phyloP scores from a whole-genome alignment of 2,797 vertebrate genomes.

The Diplodus sargus region DNA sequence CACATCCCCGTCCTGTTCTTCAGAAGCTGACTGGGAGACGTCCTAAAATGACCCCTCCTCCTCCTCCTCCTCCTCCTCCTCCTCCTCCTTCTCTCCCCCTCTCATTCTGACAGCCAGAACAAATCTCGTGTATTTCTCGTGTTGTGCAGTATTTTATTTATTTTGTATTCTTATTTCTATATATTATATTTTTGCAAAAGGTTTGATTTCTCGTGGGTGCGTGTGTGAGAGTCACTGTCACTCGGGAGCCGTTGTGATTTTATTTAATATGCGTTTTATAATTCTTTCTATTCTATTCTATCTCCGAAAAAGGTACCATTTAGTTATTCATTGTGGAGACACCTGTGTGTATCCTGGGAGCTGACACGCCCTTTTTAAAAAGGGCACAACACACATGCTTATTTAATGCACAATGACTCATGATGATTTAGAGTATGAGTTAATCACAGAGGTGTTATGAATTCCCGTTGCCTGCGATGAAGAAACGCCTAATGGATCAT shows the following conservation, averaged over 20 bases:
- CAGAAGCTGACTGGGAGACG: conserved; percentile 19
- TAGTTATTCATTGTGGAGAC: conserved; percentile 33
- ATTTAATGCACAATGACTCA: conserved; percentile 17
- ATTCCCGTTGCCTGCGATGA: conserved; percentile 12
- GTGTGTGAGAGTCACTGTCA: conserved; percentile 49
- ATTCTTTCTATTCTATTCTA: conserved; percentile 31
- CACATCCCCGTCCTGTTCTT: conserved; percentile 34
- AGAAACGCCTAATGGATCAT: background rate
- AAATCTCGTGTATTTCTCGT: conserved; percentile 62
- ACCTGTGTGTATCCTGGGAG: conserved; percentile 26
- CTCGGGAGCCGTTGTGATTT: conserved; percentile 53
- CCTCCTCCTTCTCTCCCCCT: too few species aligned
- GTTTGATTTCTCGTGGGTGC: conserved; percentile 57
- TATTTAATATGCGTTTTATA: conserved; percentile 73
- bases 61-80: too few species aligned
- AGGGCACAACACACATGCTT: conserved; percentile 47
- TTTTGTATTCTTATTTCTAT: conserved; percentile 74
- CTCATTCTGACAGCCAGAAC: conserved; percentile 42
- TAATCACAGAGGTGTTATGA: background rate
- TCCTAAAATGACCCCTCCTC: conserved; percentile 12
- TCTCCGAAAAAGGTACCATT: conserved; percentile 44
- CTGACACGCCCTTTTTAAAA: conserved; percentile 30
- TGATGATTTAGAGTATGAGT: conserved; percentile 14
- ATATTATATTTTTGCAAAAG: conserved; percentile 70
- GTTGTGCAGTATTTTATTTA: conserved; percentile 83